phyloP scores from a whole-genome alignment of 2,888 invertebrate genomes.

The Caenorhabditis virilis region DNA sequence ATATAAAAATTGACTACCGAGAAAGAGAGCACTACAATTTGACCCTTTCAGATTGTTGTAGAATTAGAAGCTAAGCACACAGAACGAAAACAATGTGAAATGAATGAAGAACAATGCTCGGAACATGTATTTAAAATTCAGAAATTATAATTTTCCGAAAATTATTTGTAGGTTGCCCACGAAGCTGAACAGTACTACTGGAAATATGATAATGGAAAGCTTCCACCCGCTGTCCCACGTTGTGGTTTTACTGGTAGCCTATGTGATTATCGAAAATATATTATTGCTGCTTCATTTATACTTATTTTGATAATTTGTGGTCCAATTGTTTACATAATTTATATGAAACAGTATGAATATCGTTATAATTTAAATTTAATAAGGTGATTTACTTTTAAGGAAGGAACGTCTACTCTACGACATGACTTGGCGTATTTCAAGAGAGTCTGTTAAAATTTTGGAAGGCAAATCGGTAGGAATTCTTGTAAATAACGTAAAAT shows the following conservation, averaged over 20 bases:
- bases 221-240: conserved; percentile 60
- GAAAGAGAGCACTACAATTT: conserved; percentile 1
- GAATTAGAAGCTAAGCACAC: conserved; percentile 64
- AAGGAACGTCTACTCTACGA: conserved; percentile 64
- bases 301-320: conserved; percentile 45
- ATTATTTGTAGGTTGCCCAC: conserved; percentile 55
- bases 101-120: conserved; percentile 60
- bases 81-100: conserved; percentile 56
- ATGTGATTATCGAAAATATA: conserved; percentile 62
- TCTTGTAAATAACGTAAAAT: not conserved
- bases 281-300: conserved; percentile 46
- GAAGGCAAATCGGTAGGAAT: conserved; percentile 37
- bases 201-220: conserved; percentile 53
- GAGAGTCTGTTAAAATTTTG: conserved; percentile 48
- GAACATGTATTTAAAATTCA: conserved; percentile 55
- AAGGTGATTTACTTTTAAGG: conserved; percentile 24
- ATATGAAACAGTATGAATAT: conserved; percentile 59
- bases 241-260: conserved; percentile 61
- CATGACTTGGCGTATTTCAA: conserved; percentile 67
- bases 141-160: not conserved
- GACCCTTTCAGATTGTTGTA: conserved; percentile 54
- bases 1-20: not conserved
- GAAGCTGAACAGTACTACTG: conserved; percentile 62
- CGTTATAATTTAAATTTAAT: not conserved
- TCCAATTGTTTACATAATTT: conserved; percentile 62